Percentiles rank a stretch among this genome's conserved stretches.
Evolutionary conservation across 2,888 invertebrate genomes (phyloP).

Genomic region (Yponomeuta cagnagella): DNA sequence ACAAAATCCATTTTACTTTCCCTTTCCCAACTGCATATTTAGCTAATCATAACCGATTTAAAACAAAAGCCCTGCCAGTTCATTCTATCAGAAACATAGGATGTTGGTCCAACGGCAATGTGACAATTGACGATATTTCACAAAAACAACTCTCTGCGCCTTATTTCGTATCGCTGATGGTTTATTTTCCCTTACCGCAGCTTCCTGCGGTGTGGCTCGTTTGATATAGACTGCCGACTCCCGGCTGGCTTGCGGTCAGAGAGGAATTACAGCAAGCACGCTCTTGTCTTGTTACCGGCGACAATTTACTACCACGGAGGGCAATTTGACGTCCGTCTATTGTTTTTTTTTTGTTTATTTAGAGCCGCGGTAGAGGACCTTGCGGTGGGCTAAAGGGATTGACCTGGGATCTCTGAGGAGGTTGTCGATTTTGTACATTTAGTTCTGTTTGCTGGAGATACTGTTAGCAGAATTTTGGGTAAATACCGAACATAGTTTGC

Average conservation of each 20-base stretch:
- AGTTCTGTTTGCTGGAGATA: too few relatives aligned
- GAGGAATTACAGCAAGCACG: slow-evolving; percentile 39
- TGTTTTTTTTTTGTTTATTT: slow-evolving; percentile 32
- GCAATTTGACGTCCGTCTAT: neutral
- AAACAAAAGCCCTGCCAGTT: too few relatives aligned
- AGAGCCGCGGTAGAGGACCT: neutral
- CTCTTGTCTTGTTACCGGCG: slow-evolving; percentile 55
- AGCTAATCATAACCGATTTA: too few relatives aligned
- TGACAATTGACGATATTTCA: neutral
- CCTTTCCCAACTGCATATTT: too few relatives aligned
- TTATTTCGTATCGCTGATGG: neutral
- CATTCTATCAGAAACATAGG: too few relatives aligned
- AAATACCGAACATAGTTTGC: too few relatives aligned
- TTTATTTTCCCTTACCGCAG: slow-evolving; percentile 16
- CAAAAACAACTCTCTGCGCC: neutral
- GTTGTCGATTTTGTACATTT: too few relatives aligned
- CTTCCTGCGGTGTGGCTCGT: slow-evolving; percentile 35
- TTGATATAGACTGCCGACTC: slow-evolving; percentile 30
- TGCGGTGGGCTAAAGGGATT: too few relatives aligned
- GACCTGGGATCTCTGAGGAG: too few relatives aligned
- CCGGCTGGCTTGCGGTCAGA: slow-evolving; percentile 51
- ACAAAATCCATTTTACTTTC: too few relatives aligned
- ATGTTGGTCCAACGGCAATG: neutral
- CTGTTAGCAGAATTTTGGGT: too few relatives aligned
- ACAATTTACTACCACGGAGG: slow-evolving; percentile 39